phyloP scores from a whole-genome alignment of 2,888 invertebrate genomes.

The Shargacucullia verbasci region DNA sequence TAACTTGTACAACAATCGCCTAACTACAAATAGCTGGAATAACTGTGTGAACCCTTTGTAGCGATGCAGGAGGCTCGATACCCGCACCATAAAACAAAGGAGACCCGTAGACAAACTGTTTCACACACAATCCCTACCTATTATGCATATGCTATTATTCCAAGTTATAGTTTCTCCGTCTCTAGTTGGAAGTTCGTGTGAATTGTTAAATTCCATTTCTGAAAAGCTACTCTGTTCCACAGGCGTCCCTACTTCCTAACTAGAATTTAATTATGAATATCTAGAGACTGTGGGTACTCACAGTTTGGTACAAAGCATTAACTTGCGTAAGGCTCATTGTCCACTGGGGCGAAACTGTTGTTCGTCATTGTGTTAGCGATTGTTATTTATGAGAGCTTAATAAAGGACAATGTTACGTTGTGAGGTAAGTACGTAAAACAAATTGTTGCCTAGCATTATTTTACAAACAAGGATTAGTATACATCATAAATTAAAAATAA shows the following conservation, averaged over 20 bases:
- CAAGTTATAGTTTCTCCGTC: constrained; percentile 74
- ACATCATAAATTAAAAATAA: too few relatives aligned
- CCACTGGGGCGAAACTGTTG: constrained; percentile 41
- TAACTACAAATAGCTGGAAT: constrained; percentile 20
- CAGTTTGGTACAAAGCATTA: constrained; percentile 60
- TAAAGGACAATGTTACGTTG: constrained; percentile 42
- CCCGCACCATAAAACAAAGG: constrained; percentile 54
- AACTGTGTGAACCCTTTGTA: constrained; percentile 16
- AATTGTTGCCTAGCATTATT: background rate
- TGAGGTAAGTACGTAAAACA: constrained; percentile 17
- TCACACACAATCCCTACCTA: constrained; percentile 52
- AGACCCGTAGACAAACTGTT: constrained; percentile 53
- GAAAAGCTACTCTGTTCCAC: constrained; percentile 76
- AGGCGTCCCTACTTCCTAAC: constrained; percentile 79
- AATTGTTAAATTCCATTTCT: constrained; percentile 87
- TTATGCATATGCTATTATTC: constrained; percentile 72
- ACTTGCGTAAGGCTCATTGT: constrained; percentile 57
- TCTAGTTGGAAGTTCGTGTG: constrained; percentile 81
- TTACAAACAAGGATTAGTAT: constrained; percentile 1
- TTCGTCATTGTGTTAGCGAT: constrained; percentile 24
- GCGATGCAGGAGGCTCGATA: constrained; percentile 15
- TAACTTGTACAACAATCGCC: constrained; percentile 34
- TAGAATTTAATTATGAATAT: constrained; percentile 86
- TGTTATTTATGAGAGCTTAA: constrained; percentile 51
- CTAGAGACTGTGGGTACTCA: constrained; percentile 73